Percentiles rank a stretch among this genome's conserved stretches.
phyloP scores from a whole-genome alignment of 2,888 invertebrate genomes.

The Tholera decimalis region DNA sequence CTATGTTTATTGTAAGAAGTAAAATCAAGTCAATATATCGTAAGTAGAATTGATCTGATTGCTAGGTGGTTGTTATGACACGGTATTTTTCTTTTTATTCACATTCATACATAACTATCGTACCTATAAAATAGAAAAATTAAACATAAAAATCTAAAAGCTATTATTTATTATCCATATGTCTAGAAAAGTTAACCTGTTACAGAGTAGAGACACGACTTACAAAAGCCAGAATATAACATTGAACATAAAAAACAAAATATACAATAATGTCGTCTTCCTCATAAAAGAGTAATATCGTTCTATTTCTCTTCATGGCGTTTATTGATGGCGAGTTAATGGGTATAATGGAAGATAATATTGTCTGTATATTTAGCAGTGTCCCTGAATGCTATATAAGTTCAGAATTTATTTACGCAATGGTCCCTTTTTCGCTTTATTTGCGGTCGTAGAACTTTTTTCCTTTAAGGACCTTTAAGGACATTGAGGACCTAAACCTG shows the following conservation, averaged over 20 bases:
- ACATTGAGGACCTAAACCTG: neutral
- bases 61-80: too few species aligned
- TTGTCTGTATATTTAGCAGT: conserved; percentile 13
- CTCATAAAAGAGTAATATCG: conserved; percentile 42
- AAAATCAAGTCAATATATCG: too few species aligned
- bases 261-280: neutral
- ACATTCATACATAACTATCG: too few species aligned
- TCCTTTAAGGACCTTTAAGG: neutral
- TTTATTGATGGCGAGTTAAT: conserved; percentile 39
- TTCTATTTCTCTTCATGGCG: conserved; percentile 26
- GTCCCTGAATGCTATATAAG: conserved; percentile 14
- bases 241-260: neutral
- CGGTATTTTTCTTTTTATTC: too few species aligned
- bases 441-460: conserved; percentile 14
- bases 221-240: neutral
- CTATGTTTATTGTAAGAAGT: too few species aligned
- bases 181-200: too few species aligned
- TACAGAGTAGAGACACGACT: too few species aligned
- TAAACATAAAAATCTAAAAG: too few species aligned
- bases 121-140: too few species aligned
- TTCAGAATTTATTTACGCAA: conserved; percentile 5
- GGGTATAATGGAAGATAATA: conserved; percentile 21
- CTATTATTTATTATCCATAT: too few species aligned
- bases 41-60: too few species aligned
- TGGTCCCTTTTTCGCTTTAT: neutral